Evolutionary conservation across 2,888 invertebrate genomes (phyloP), one percentile per base, ranked within the genome.

Genomic region (Drosophila nigricruria): DNA sequence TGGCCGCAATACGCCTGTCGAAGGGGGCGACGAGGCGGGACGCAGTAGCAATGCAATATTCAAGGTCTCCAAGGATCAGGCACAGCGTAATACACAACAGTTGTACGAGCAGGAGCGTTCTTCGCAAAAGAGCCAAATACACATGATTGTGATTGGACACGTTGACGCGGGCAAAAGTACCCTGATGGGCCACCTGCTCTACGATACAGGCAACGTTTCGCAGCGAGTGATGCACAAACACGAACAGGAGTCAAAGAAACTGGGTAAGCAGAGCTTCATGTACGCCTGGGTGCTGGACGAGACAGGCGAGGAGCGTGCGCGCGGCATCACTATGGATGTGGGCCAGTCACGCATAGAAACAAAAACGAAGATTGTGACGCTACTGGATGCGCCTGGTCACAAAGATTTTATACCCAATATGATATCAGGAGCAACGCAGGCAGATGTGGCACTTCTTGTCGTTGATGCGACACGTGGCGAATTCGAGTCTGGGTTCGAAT

Each of bases 271-370:
- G 89, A 98, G 98, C 73, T 99, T 99, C 88, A 97, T 98, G 94
- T 99, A 97, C 93, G 99, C 99, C 4, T 99, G 99, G 99, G 98
- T 99, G 3, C 94, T 99, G 58, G 99, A 99, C 93, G 99, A 99
- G 93, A 99, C 99, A 68, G 98, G 98, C 1, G 99, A 99, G 92
- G 99, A 99, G 93, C 95, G 98, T 84, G 95, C 96, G 30, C 95
- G 99, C 77, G 99, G 99, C 16, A 98, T 99, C 56, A 99, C 99
- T 1, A 99, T 99, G 98, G 99, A 99, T 93, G 96, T 99, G 16
- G 99, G 98, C 0, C 95, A 97, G 82, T 97, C 97, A 18, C 96
- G 96, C 80, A 98, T 99, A 94, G 97, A 98, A 93, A 98, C 98
- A 0, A 95, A 95, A 61, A 95, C 95, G 3, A 98, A 98, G 93